Evolutionary conservation across 2,113 vertebrate genomes (phyloP), one percentile per base, ranked within the genome.

Genomic region (Bos taurus): DNA sequence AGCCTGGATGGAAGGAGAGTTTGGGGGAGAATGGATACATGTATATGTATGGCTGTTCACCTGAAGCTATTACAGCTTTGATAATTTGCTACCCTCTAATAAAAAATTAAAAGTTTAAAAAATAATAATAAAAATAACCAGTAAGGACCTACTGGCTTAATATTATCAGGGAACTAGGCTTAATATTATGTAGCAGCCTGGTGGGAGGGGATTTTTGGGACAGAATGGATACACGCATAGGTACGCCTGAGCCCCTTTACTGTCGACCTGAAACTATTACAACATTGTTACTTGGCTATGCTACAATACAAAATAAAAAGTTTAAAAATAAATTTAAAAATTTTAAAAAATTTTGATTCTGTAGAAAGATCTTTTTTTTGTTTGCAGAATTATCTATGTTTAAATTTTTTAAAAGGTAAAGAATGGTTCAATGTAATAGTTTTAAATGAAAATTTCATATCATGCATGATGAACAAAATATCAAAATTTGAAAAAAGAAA

Each of bases 191-290:
- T 6, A 23, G 67, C n/a, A 40, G n/a, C 67, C 10, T 23, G 19
- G n/a, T 71, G 19, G n/a, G 19, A 36, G 67, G n/a, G 67, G n/a
- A 12, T 40, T 13, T 13, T 12, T 0, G 19, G 19, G n/a, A 12
- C n/a, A 71, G 10, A 71, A 40, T 40, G n/a, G 67, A 71, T 40
- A 71, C 67, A 40, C 23, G n/a, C 5, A 23, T 71, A 71, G 10
- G n/a, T 71, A 71, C 23, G 19, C 19, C n/a, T 71, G n/a, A 71
- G 67, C 10, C 67, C 2, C 67, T 71, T 71, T 36, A 71, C 67
- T 40, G 67, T 21, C 5, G 5, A 23, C 19, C 9, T 23, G 67
- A 71, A 71, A 71, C 5, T 40, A 23, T 71, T 40, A 71, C 19
- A 40, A 40, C 67, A 71, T 6, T 71, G 19, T 71, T 12, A 71